Evolutionary conservation across 1,140 invertebrate genomes (phyloP).

Genomic region (Nephotettix cincticeps): DNA sequence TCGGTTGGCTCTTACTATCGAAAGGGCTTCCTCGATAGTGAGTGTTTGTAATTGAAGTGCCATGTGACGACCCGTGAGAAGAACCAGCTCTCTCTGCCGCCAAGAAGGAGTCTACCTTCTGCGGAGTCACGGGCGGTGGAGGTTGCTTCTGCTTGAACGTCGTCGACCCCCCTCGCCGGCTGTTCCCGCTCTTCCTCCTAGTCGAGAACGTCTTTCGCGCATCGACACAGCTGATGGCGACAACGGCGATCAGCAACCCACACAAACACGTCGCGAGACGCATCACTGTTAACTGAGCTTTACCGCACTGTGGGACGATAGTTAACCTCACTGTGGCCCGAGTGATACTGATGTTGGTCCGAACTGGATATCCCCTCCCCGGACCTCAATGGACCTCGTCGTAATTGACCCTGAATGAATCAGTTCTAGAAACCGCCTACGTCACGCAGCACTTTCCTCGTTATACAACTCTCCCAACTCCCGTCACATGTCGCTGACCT

Average conservation of each 20-base stretch:
- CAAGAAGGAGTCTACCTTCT: not conserved
- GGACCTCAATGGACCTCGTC: not conserved
- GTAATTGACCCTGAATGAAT: conserved; percentile 11
- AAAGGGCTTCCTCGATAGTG: conserved; percentile 2
- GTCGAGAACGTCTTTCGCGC: not conserved
- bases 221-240: not conserved
- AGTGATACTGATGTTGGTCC: too few species aligned
- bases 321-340: too few species aligned
- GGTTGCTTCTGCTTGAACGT: not conserved
- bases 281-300: not conserved
- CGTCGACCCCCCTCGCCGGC: not conserved
- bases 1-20: not conserved
- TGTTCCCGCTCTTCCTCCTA: not conserved
- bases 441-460: not conserved
- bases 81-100: not conserved
- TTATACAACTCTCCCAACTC: not conserved
- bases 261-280: not conserved
- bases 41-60: not conserved
- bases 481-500: too few species aligned
- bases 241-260: not conserved
- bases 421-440: not conserved
- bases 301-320: not conserved
- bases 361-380: too few species aligned
- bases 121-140: not conserved
- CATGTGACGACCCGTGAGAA: not conserved